Evolutionary conservation across 2,797 vertebrate species (phyloP), one percentile per base, ranked within the genome.

Genomic region (Calcarius lapponicus): DNA sequence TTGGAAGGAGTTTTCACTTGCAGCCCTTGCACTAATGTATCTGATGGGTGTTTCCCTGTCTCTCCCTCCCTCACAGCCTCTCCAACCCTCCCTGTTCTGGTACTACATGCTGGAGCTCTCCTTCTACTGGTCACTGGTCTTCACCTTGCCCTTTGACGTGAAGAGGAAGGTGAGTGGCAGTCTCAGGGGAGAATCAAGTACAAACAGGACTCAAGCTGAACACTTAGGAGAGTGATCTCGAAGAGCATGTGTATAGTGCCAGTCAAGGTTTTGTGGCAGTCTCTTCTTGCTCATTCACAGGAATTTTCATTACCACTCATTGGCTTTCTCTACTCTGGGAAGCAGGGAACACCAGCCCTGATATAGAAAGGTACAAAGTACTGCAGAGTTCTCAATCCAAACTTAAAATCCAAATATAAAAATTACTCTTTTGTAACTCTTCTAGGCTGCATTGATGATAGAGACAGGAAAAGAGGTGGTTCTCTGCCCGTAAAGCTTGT

Each of bases 51-150:
- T 86, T 78, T 76, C 17, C 2, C n/a, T 43, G 12, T 87, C 13
- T 78, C 36, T 83, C 7, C 51, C 48, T 47, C 51, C 76, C n/a
- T 74, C 70, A 13, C 95, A 99, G 99, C 96, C 98, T 4, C 95
- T 99, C 82, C 95, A 97, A 0, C 92, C 97, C 4, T 95, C 96
- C 51, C 97, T 99, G 89, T 98, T 98, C 95, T 99, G 98, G 98
- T 99, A 99, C 97, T 99, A 99, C 97, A 97, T 99, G 81, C 56
- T 99, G 92, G 98, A 99, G 91, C 96, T 99, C 96, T 97, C 98
- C 61, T 99, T 99, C 98, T 99, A 99, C 97, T 86, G 98, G 95
- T 99, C 99, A 0, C 97, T 99, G 96, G 97, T 99, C 31, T 96
- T 99, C 42, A 98, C 98, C 3, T 96, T 99, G 88, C 98, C 99